A percentile compares a stretch with the other conserved stretches of the same genome.
Evolutionary conservation across 2,888 invertebrate species (phyloP).

Genomic region (Tinea trinotella): DNA sequence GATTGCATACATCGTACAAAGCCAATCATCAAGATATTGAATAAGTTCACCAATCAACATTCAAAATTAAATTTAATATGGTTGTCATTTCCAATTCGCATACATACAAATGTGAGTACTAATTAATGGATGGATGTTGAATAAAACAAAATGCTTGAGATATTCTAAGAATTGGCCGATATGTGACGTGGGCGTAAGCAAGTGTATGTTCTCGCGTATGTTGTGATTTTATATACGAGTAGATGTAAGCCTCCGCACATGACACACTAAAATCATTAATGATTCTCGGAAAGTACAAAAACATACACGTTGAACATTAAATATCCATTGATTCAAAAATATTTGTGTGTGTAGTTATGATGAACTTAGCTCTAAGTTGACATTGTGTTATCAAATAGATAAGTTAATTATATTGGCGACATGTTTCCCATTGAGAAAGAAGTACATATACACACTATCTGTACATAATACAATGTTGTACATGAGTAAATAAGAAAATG

Average conservation of each 20-base stretch:
- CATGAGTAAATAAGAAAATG: background rate
- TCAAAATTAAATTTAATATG: background rate
- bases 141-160: background rate
- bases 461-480: background rate
- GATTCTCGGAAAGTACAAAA: no score
- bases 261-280: background rate
- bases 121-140: background rate
- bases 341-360: background rate
- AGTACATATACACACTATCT: background rate
- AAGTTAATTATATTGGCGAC: background rate
- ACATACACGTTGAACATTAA: background rate
- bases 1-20: no score
- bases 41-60: background rate
- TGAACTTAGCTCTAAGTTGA: conserved; percentile 7
- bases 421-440: conserved; percentile 5
- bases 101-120: background rate
- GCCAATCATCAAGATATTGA: no score
- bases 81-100: background rate
- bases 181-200: background rate
- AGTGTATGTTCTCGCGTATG: background rate
- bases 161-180: background rate
- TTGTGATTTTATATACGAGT: background rate
- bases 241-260: background rate
- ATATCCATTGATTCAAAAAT: background rate
- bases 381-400: conserved; percentile 2